Evolutionary conservation across 2,113 vertebrate genomes (phyloP), one percentile per base, ranked within the genome.

Genomic region (Semnornis frantzii): DNA sequence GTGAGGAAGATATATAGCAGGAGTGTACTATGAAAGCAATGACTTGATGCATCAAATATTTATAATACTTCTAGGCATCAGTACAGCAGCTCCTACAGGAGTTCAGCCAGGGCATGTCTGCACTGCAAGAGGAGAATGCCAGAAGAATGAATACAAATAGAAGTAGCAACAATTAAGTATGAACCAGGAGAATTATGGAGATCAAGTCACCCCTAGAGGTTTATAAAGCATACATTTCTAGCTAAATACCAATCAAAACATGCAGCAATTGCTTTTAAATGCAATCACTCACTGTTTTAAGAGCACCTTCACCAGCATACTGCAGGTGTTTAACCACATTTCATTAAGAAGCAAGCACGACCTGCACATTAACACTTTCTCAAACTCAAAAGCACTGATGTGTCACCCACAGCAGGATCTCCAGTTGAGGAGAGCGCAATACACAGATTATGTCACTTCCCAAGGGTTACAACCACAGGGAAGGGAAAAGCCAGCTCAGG

Each of bases 1-100:
- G 86, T 74, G 69, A 79, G 79, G 78, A 89, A 87, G 58, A 12
- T 15, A 94, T 48, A 96, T 90, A 66, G 93, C 77, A 76, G 93
- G 62, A 89, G 70, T 59, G 88, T 33, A 30, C 60, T 44, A 60
- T 54, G 79, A 92, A 80, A 89, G 91, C 62, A 74, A 71, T 12
- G 54, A 79, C 39, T 31, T 23, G 55, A 85, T 64, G 30, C 81
- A 86, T 81, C 69, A 82, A 82, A 33, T 83, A 91, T 90, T 93
- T 94, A 64, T 57, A 73, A 77, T 12, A 70, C 59, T 33, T 85
- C 30, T 48, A 94, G 48, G 58, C 55, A 71, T 77, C 44, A 52
- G 54, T 28, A 85, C 62, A 90, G 77, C 37, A 66, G 34, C 44
- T 68, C 66, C 72, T 57, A 63, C 3, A 52, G 24, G 23, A 65